phyloP scores from a whole-genome alignment of 2,888 invertebrate genomes.

The Tyria jacobaeae region DNA sequence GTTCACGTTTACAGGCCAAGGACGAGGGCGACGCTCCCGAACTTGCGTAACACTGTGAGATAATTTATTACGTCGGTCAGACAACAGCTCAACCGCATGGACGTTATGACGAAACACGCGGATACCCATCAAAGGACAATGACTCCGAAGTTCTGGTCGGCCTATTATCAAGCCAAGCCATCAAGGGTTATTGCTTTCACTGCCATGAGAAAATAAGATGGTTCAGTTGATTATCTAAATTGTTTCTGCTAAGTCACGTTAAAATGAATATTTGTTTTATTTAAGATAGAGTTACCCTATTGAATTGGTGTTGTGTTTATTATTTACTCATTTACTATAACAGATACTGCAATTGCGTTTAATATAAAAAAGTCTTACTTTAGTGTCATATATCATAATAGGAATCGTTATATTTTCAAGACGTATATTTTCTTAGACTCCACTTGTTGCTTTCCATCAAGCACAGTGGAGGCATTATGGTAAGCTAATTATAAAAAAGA shows the following conservation, averaged over 20 bases:
- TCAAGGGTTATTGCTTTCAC: slow-evolving; percentile 65
- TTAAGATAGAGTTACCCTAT: not conserved
- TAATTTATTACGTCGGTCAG: slow-evolving; percentile 40
- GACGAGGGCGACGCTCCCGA: slow-evolving; percentile 80
- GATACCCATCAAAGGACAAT: slow-evolving; percentile 75
- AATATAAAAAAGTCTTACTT: not conserved
- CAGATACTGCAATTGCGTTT: not conserved
- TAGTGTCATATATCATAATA: too few species aligned
- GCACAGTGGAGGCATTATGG: too few species aligned
- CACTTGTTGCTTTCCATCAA: too few species aligned
- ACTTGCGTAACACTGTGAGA: slow-evolving; percentile 54
- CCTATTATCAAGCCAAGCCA: slow-evolving; percentile 52
- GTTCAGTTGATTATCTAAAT: slow-evolving; percentile 23
- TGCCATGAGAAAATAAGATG: slow-evolving; percentile 31
- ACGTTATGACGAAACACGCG: slow-evolving; percentile 68
- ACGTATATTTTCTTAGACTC: too few species aligned
- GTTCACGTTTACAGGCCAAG: slow-evolving; percentile 70
- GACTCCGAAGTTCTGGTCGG: slow-evolving; percentile 59
- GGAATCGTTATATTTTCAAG: too few species aligned
- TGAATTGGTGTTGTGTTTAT: not conserved
- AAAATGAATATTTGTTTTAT: not conserved
- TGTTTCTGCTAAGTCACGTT: slow-evolving; percentile 24
- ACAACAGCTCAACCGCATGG: slow-evolving; percentile 29
- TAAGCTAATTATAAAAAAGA: too few species aligned
- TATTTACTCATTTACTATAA: not conserved